phyloP scores from a whole-genome alignment of 1,140 invertebrate genomes.

The Sweltsa coloradensis region DNA sequence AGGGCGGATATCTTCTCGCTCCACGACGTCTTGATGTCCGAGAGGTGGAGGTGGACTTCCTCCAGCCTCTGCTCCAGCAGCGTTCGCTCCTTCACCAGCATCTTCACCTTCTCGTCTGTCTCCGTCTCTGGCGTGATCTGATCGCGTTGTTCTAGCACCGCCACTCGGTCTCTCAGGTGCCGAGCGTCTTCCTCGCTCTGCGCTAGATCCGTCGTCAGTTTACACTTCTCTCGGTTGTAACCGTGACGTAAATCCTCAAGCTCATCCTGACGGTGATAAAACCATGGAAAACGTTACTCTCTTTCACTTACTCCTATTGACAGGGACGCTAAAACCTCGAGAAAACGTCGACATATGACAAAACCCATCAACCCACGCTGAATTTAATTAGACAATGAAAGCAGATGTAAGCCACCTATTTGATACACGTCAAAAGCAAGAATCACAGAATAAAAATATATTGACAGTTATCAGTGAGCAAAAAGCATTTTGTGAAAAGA shows the following conservation, averaged over 20 bases:
- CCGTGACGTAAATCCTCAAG: conserved; percentile 49
- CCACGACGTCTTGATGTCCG: conserved; percentile 82
- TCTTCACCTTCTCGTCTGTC: conserved; percentile 42
- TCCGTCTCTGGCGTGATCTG: conserved; percentile 28
- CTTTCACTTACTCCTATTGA: not conserved
- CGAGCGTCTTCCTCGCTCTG: conserved; percentile 47
- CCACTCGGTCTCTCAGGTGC: conserved; percentile 50
- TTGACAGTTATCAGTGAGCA: too few species aligned
- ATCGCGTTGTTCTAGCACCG: conserved; percentile 40
- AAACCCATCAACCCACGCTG: too few species aligned
- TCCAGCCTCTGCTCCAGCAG: conserved; percentile 63
- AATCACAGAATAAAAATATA: too few species aligned
- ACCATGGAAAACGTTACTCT: not conserved
- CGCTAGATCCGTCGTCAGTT: conserved; percentile 41
- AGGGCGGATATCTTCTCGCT: conserved; percentile 74
- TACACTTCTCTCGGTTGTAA: conserved; percentile 43
- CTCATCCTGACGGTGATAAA: too few species aligned
- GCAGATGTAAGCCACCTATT: too few species aligned
- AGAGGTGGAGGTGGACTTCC: conserved; percentile 70
- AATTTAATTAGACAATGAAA: too few species aligned
- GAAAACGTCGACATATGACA: not conserved
- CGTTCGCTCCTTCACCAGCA: conserved; percentile 41
- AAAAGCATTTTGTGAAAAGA: too few species aligned
- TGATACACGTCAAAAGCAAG: too few species aligned
- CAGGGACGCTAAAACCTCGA: not conserved